Conservation (phyloP, 2,113 vertebrate species). For the Sorex fumeus region DNA sequence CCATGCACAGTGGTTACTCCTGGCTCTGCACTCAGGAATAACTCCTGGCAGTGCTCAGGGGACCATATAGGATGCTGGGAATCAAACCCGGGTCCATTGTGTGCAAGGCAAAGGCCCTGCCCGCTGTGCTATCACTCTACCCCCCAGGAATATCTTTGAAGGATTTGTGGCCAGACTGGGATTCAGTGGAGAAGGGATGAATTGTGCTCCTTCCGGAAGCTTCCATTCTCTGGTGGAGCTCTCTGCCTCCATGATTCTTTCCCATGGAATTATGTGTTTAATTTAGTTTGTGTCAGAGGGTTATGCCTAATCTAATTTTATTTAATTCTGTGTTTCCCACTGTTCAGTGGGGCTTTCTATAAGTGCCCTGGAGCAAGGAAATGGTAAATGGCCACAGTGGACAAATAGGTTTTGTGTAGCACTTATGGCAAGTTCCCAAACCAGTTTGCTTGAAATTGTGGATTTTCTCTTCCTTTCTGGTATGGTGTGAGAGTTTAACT, state of each 20-base stretch:
- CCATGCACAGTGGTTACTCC: too few relatives aligned
- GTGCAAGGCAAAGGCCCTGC: too few relatives aligned
- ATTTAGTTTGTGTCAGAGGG: conserved; percentile 2
- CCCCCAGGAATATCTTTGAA: background rate
- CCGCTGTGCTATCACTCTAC: too few relatives aligned
- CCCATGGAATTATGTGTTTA: background rate
- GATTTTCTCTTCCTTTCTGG: background rate
- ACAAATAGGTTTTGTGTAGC: background rate
- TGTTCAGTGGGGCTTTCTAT: background rate
- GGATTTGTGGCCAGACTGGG: background rate
- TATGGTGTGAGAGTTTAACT: conserved; percentile 22
- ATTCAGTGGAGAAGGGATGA: background rate
- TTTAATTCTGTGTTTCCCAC: conserved; percentile 6
- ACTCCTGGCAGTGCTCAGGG: too few relatives aligned
- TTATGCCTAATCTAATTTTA: conserved; percentile 23
- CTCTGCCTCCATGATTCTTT: background rate
- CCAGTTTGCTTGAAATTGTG: background rate
- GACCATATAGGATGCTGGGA: too few relatives aligned
- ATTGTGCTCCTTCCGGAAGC: background rate
- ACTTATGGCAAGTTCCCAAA: background rate
- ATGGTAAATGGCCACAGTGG: background rate
- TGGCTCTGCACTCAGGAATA: too few relatives aligned
- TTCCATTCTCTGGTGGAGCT: background rate
- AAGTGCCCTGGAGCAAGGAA: conserved; percentile 17
- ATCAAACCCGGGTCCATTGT: too few relatives aligned